Base-by-base conservation (phyloP, 1,140 invertebrate species). In the Archivesica marissinica region DNA sequence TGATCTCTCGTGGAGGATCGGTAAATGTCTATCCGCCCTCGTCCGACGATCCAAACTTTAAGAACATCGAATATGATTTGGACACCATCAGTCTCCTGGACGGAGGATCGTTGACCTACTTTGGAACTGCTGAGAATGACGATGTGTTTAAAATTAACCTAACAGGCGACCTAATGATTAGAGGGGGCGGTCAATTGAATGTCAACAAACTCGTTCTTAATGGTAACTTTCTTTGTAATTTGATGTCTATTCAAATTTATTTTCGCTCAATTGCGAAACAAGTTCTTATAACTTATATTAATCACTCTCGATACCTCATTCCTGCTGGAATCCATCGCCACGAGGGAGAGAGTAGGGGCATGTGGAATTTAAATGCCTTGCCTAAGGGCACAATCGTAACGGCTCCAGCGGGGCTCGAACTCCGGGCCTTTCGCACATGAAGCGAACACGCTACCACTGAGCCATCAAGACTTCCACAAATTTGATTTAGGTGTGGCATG, bases 71-170 rank as follows among this genome's bases (percentile, higher is more conserved):
- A 7, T 87, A 86, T 61, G 54, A 76, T 47, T 76, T 91, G 54
- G 88, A 91, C 72, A 91, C 88, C 41, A 86, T 91, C 52, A 87
- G 68, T 28, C 86, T 91, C n/a, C 86, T 88, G 20, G 91, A 91
- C 86, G 91, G 91, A 2, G 91, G 91, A 17, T 3, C 81, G 38
- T 90, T 90, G 76, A 59, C 84, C 20, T 91, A 89, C 61, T 76
- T 85, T 44, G 91, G 91, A 0, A 81, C 30, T 33, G 81, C 87
- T 25, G 88, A 87, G n/a, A 56, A 81, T n/a, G 56, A 87, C 39
- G 87, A 90, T 33, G n/a, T 70, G 30, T 47, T 91, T 23, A 75
- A 54, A 4, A 61, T 91, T 2, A 77, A 72, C 13, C 68, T 91
- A 11, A 86, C 86, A 54, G 90, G 88, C 0, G 80, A 76, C 13